phyloP scores from a whole-genome alignment of 2,888 invertebrate species.

The Patella ulyssiponensis region DNA sequence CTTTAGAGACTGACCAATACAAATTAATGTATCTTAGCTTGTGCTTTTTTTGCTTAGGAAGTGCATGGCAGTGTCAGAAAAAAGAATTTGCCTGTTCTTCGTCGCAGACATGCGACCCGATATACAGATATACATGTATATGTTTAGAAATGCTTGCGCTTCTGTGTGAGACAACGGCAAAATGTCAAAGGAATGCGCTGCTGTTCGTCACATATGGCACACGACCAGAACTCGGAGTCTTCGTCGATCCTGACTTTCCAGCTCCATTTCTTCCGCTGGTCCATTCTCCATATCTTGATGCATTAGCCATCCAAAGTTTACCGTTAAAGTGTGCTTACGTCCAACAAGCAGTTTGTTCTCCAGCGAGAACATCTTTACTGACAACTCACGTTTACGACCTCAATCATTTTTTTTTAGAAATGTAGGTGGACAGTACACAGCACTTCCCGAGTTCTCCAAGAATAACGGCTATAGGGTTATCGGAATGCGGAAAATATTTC shows the following conservation, averaged over 20 bases:
- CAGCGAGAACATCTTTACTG: conserved; percentile 32
- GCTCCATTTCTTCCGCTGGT: conserved; percentile 30
- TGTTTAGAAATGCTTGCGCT: background rate
- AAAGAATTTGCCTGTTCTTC: too few relatives aligned
- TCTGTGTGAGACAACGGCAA: background rate
- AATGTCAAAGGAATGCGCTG: conserved; percentile 33
- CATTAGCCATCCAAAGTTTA: conserved; percentile 31
- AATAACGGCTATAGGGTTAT: too few relatives aligned
- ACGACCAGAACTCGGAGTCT: conserved; percentile 36
- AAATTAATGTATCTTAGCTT: too few relatives aligned
- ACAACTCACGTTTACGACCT: conserved; percentile 13
- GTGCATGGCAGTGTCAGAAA: too few relatives aligned
- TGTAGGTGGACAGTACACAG: too few relatives aligned
- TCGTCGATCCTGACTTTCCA: conserved; percentile 7
- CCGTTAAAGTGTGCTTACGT: conserved; percentile 34
- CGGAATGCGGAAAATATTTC: too few relatives aligned
- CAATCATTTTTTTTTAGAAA: too few relatives aligned
- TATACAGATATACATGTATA: background rate
- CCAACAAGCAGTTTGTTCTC: conserved; percentile 31
- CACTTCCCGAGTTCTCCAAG: too few relatives aligned
- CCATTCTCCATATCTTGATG: conserved; percentile 36
- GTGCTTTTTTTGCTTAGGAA: too few relatives aligned
- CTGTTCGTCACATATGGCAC: conserved; percentile 39
- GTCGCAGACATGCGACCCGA: too few relatives aligned
- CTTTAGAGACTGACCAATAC: too few relatives aligned